Base-by-base conservation (phyloP, 2,888 invertebrate species). In the Priocnemis perturbator region DNA sequence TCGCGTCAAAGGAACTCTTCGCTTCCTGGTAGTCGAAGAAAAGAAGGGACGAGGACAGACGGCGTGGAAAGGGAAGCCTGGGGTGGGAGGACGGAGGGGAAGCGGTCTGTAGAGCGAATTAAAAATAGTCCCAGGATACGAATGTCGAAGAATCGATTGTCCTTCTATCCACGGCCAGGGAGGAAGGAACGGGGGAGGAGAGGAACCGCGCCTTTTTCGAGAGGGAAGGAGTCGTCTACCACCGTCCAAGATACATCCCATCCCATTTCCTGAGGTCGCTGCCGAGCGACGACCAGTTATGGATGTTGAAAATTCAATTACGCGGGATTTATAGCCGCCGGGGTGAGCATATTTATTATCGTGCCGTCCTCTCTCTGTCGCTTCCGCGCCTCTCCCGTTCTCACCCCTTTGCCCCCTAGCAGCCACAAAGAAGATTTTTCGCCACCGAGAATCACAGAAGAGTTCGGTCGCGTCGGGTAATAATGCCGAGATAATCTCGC, bases 221-320 rank as follows among this genome's bases (percentile, higher is more conserved):
- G 80, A 64, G 68, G 60, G 64, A 77, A 69, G 80, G 69, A 76
- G 60, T 71, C 69, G 71, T 67, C 68, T 50, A 50, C 50, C 21
- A 55, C 67, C 71, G 76, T 73, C 78, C 78, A 77, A 83, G 84
- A 82, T 81, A 83, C 82, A 81, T 83, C 83, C 78, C 73, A 74
- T 82, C 74, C 83, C 74, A 83, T 84, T 85, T 84, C 79, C 82
- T 67, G 76, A 77, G 77, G 74, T 84, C 79, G 78, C n/a, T 73
- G 60, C 78, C 72, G 71, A 67, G 53, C 71, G 78, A 71, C 77
- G 64, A 69, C 76, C 74, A 74, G 83, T 81, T 81, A 78, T 83
- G 78, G 81, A 82, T 81, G 78, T 81, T 83, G 83, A 84, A 85
- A 85, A 85, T 85, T 86, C 85, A 84, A 85, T 85, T 85, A 85